Base-by-base conservation (phyloP, 2,797 vertebrate genomes). In the Danionella dracula region DNA sequence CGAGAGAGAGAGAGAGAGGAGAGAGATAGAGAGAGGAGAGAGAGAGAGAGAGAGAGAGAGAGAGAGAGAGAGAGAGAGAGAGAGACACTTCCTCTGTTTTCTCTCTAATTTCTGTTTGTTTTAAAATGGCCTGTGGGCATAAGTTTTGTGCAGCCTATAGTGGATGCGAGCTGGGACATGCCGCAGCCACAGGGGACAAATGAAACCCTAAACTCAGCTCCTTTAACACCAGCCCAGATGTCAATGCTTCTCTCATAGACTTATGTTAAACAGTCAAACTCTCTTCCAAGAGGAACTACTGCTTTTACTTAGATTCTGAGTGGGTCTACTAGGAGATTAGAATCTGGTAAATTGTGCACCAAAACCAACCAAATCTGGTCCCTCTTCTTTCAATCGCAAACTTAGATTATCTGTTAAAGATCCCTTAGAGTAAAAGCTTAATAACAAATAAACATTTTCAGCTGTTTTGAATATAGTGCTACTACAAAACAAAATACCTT, bases 181-280 rank as follows among this genome's bases (percentile, higher is more conserved):
- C 50, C 20, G 42, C 54, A 23, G 19, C 35, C 21, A 27, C 35
- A 48, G 44, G 27, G 31, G 45, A 66, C 16, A 68, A 61, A 54
- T 57, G 8, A 53, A 57, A 62, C 65, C n/a, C 37, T 49, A 35
- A 63, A 62, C 70, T 72, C 70, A 62, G 70, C 53, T 68, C 50
- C 44, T 38, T 63, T 44, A 46, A 57, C 49, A 58, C 32, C 19
- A 20, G 45, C 54, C 34, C 37, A 71, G 60, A 65, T 65, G 68
- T 65, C 45, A 58, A 19, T 29, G 44, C 50, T 34, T 46, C 50
- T 51, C 53, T 54, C 31, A 9, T 21, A 17, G 42, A 17, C 7
- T 15, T 23, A 42, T 15, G 41, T 21, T 32, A 37, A 49, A 65
- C 20, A 54, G 31, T 35, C 61, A 42, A 64, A 12, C 5, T 4